These are phyloP conservation scores for Phenganax stokvisi DNA, from an alignment of 92 coral and sea anemone genomes.

Conservation along the genomic window DNA sequence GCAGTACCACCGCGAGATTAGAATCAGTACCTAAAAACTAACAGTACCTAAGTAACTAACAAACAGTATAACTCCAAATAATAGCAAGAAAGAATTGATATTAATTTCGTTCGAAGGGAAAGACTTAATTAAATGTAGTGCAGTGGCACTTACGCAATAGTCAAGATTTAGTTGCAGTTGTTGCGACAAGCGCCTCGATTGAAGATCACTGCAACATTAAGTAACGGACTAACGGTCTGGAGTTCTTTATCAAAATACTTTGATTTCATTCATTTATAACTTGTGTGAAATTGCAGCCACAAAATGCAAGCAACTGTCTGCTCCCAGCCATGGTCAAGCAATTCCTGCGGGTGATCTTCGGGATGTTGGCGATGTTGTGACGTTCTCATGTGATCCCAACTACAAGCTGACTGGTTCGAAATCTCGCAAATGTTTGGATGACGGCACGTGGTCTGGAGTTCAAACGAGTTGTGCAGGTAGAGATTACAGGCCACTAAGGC, in stretches of 20 bases:
- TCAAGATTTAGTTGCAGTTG: too few relatives aligned
- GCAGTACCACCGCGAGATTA: neutral
- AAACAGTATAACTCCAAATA: too few relatives aligned
- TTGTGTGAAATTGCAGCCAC: constrained; percentile 50
- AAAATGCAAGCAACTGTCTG: constrained; percentile 58
- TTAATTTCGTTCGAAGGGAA: too few relatives aligned
- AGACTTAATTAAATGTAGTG: too few relatives aligned
- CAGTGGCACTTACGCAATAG: too few relatives aligned
- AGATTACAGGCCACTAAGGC: too few relatives aligned
- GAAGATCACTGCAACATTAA: too few relatives aligned
- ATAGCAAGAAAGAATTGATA: too few relatives aligned
- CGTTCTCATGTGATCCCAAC: constrained; percentile 67
- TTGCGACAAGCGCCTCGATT: too few relatives aligned
- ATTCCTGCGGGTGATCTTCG: constrained; percentile 53
- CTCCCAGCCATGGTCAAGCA: constrained; percentile 58
- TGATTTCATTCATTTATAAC: neutral
- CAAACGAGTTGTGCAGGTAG: constrained; percentile 65
- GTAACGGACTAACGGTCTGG: too few relatives aligned
- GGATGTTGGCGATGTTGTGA: constrained; percentile 50
- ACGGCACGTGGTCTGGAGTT: constrained; percentile 81
- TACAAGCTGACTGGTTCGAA: constrained; percentile 63
- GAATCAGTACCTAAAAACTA: too few relatives aligned
- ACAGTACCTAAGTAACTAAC: too few relatives aligned
- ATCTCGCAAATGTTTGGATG: constrained; percentile 67
- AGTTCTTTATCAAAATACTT: neutral